Base-by-base conservation (phyloP, 2,797 vertebrate species). In the Lophius americanus region DNA sequence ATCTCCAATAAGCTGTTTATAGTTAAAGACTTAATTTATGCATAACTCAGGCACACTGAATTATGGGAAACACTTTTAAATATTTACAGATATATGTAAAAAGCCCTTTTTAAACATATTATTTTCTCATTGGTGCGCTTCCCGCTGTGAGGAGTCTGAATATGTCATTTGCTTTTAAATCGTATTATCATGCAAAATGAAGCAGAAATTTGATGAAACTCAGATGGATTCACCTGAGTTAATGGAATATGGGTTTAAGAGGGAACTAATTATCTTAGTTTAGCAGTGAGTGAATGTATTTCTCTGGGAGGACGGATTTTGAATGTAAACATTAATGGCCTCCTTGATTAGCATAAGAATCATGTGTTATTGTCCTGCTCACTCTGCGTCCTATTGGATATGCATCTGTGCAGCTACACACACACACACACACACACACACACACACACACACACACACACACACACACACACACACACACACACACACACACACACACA, bases 201-300 rank as follows among this genome's bases (percentile, higher is more conserved):
- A 92, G 87, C 83, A 84, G 86, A 89, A 88, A 93, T 93, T 89
- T 90, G 90, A 92, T 93, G 91, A 93, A 92, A 88, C 90, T 91
- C 85, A 77, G 89, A 91, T 91, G 89, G 91, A 92, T 93, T 94
- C 90, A 93, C 92, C 92, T 93, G 92, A 93, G 90, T 94, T 93
- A 94, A 94, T 94, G 93, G 93, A 94, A 94, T 93, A 92, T 93
- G 93, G 91, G 87, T 92, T 94, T 94, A 93, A 91, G 90, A 91
- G 90, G 87, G 83, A 94, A 93, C 91, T 94, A 94, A 94, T 94
- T 94, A 94, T 93, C 91, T 87, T 70, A 87, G 88, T 94, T 92
- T 92, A 91, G 81, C 80, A 50, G 83, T 76, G 83, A 88, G 78
- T 84, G 85, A 93, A 93, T 90, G 87, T 88, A 78, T 92, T 92